Base-by-base conservation (phyloP, 2,888 invertebrate genomes). In the Schrankia costaestrigalis region DNA sequence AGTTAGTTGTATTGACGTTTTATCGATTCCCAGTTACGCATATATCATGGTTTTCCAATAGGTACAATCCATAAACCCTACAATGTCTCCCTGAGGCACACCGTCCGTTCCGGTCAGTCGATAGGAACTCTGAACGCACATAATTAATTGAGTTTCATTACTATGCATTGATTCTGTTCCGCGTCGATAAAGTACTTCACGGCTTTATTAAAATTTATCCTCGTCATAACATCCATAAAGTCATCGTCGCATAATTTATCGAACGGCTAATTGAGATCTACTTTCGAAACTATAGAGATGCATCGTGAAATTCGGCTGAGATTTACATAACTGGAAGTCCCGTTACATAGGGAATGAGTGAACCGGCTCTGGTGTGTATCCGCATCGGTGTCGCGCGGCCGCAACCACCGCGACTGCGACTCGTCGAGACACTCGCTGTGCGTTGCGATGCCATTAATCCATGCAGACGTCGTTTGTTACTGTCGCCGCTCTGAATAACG, bases 261-360 rank as follows among this genome's bases (percentile, higher is more conserved):
- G 68, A 66, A 71, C 57, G 68, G 68, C 63, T 56, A 65, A 77
- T 72, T 62, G 64, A 73, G 71, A 71, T 75, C 80, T 67, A 76
- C 82, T 82, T 82, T 82, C 76, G 70, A 78, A 81, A 77, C 69
- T 66, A 68, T 70, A 66, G 64, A 63, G 63, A 68, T 72, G 69
- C 59, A 63, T 64, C 72, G 73, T 80, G 74, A 85, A 85, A 83
- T 84, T 87, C 82, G 85, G 80, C 78, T 80, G 59, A 68, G 65
- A 85, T 86, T 84, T 84, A 72, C 86, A 86, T 86, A 85, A 86
- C 86, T 82, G 78, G 86, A 82, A 66, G 79, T 80, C 71, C 86
- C 86, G 85, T 85, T 86, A 84, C 67, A 69, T 75, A 78, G 78
- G 76, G 80, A 77, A 82, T 83, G 80, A 81, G 77, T 78, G 78